These are phyloP conservation scores for Gryllus bimaculatus DNA, from an alignment of 1,140 invertebrate genomes.

Conservation along the genomic window DNA sequence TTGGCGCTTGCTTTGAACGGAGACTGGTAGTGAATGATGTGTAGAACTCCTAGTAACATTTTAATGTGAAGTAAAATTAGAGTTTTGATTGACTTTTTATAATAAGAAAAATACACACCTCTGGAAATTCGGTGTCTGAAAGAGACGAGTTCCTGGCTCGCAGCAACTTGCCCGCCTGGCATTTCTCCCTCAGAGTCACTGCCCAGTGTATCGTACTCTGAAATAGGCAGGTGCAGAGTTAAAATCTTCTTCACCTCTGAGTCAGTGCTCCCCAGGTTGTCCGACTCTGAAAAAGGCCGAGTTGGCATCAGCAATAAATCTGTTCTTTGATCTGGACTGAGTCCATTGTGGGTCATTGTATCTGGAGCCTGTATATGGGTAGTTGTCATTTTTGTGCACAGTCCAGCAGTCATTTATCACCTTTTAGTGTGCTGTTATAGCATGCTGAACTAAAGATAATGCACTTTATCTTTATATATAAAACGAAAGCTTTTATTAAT, in stretches of 20 bases:
- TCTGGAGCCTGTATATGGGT: background rate
- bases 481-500: too few relatives aligned
- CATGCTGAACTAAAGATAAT: too few relatives aligned
- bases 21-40: too few relatives aligned
- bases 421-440: too few relatives aligned
- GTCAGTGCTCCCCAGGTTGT: conserved; percentile 76
- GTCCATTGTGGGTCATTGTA: background rate
- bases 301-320: conserved; percentile 16
- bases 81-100: too few relatives aligned
- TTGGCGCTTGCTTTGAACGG: too few relatives aligned
- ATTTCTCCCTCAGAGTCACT: conserved; percentile 62
- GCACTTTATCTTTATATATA: too few relatives aligned
- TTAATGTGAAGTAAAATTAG: too few relatives aligned
- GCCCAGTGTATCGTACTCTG: conserved; percentile 71
- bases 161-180: conserved; percentile 27
- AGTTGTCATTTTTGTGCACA: too few relatives aligned
- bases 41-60: too few relatives aligned
- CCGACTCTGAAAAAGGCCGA: conserved; percentile 58
- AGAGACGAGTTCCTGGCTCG: conserved; percentile 46
- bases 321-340: background rate
- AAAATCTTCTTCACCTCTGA: conserved; percentile 80
- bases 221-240: conserved; percentile 78
- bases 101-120: conserved; percentile 32
- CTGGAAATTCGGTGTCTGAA: conserved; percentile 44
- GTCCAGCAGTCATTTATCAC: too few relatives aligned